These are phyloP conservation scores for Pteruthius melanotis DNA, from an alignment of 2,113 vertebrate species.

Conservation along the genomic window DNA sequence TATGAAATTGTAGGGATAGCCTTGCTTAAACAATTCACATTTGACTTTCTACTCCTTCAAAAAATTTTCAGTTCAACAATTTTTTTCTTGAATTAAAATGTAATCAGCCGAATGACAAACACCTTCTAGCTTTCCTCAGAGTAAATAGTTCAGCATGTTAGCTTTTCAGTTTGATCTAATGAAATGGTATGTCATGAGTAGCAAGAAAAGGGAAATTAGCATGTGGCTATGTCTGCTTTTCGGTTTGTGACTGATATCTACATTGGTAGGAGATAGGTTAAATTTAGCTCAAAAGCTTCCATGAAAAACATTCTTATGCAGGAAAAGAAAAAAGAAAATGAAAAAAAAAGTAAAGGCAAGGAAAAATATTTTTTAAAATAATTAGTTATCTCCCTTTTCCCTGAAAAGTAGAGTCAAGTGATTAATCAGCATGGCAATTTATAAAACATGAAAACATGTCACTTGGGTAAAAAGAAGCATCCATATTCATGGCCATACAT, in stretches of 20 bases:
- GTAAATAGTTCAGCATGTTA: not conserved
- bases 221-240: not conserved
- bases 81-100: slow-evolving; percentile 1
- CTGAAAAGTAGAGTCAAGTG: not conserved
- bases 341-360: not conserved
- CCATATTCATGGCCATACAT: not conserved
- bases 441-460: not conserved
- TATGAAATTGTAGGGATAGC: not conserved
- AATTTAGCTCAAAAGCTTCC: not conserved
- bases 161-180: not conserved
- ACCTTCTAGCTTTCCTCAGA: not conserved
- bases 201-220: not conserved
- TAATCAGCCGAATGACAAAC: not conserved
- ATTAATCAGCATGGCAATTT: not conserved
- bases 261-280: not conserved
- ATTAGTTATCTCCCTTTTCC: not conserved
- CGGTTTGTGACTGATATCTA: not conserved
- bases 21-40: not conserved
- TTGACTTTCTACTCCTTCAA: not conserved
- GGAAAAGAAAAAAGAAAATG: not conserved
- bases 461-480: not conserved
- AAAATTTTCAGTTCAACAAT: not conserved
- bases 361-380: not conserved
- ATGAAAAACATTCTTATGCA: not conserved
- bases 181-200: not conserved